Evolutionary conservation across 1,140 invertebrate genomes (phyloP).

Genomic region (Rhagoletis pomonella): DNA sequence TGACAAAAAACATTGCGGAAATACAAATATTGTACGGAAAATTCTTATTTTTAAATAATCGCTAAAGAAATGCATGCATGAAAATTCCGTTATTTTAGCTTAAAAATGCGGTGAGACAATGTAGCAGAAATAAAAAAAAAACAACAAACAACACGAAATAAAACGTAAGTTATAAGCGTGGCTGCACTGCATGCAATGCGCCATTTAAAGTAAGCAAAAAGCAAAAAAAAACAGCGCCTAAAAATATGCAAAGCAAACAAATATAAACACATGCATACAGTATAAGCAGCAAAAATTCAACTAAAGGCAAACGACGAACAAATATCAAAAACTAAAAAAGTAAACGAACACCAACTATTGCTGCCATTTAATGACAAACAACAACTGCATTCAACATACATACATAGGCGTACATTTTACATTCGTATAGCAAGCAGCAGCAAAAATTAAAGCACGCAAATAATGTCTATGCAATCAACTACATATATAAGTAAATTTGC

Average conservation of each 20-base stretch:
- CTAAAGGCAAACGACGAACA: neutral
- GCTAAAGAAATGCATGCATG: neutral
- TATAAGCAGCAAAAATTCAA: neutral
- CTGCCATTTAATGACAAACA: conserved; percentile 35
- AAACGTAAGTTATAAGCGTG: neutral
- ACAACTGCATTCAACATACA: conserved; percentile 15
- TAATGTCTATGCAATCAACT: conserved; percentile 37
- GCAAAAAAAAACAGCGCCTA: neutral
- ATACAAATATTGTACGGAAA: too few species aligned
- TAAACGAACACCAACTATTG: neutral
- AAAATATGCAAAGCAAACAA: neutral
- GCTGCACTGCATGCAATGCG: conserved; percentile 27
- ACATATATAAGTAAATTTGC: conserved; percentile 24
- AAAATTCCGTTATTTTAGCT: neutral
- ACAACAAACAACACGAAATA: neutral
- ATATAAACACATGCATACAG: neutral
- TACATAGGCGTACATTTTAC: neutral
- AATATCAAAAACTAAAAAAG: neutral
- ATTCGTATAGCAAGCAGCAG: neutral
- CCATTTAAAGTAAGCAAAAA: conserved; percentile 29
- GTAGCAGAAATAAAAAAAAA: neutral
- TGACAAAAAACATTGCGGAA: too few species aligned
- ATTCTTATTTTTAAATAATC: neutral
- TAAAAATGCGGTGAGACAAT: neutral
- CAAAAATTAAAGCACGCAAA: conserved; percentile 31